Base-by-base conservation (phyloP, 1,140 invertebrate genomes). In the Leptinotarsa lineolata region DNA sequence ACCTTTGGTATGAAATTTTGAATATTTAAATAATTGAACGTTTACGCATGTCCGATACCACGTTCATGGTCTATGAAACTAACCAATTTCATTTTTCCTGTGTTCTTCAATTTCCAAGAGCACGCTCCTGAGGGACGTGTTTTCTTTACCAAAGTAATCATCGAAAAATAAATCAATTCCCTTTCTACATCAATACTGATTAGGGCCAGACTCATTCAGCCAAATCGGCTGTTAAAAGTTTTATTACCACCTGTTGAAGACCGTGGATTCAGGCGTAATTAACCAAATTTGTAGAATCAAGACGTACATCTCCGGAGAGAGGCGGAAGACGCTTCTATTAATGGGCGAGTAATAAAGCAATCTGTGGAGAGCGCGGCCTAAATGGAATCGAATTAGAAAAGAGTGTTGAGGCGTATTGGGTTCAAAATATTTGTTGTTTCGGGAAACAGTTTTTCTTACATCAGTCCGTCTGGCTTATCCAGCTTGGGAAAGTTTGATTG, bases 251-350 rank as follows among this genome's bases (percentile, higher is more conserved):
- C 64, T 66, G 64, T 66, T 66, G 64, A 66, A 39, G 64, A n/a
- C 48, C n/a, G 48, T 15, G 48, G 30, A 39, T 39, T 8, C 16
- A 39, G 64, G n/a, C 18, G 64, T 66, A 66, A 66, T 66, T 66
- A 66, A 66, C 64, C 22, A 66, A 66, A 66, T 66, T 44, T 66
- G 64, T 44, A 39, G 64, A 66, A 66, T 66, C 64, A 66, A 66
- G 64, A 39, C 64, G 64, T 15, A 39, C 39, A 39, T 15, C 39
- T 66, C 64, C 64, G 64, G 64, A 66, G 39, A 66, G 22, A 15
- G 44, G 18, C 16, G 39, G 30, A 66, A 39, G 64, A n/a, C 22
- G 64, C 30, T 44, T 30, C n/a, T 39, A 66, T 66, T 66, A 66
- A 66, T 66, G 64, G 64, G 64, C 15, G 22, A 66, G 64, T 44